These are phyloP conservation scores for Choloepus hoffmanni DNA, from an alignment of 2,113 vertebrate genomes.

Conservation along the genomic window DNA sequence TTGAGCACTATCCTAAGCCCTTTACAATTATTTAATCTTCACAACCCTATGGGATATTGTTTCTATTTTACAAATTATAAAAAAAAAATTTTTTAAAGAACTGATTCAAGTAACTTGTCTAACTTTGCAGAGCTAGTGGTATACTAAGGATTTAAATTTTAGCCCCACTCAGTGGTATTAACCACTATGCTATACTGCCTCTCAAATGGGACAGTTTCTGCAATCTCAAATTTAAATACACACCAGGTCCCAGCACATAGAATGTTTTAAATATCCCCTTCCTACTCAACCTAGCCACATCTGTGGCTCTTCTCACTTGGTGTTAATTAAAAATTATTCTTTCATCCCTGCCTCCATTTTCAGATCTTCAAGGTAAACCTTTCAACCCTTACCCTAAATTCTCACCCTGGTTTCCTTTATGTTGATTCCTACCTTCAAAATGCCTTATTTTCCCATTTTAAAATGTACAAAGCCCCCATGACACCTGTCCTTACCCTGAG, in stretches of 20 bases:
- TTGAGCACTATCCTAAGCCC: background rate
- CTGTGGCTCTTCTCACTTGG: background rate
- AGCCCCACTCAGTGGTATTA: background rate
- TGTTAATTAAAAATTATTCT: background rate
- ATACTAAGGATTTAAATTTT: background rate
- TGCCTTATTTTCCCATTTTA: background rate
- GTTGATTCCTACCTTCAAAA: background rate
- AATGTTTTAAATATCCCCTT: accelerated
- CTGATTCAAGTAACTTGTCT: background rate
- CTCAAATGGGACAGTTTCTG: background rate
- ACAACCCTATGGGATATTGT: background rate
- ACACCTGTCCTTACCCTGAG: background rate
- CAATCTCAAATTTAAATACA: too few species aligned
- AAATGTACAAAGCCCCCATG: background rate
- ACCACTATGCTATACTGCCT: accelerated
- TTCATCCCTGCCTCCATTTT: background rate
- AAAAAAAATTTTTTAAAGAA: background rate
- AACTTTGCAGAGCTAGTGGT: background rate
- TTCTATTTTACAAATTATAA: background rate
- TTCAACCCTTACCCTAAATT: background rate
- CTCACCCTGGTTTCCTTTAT: background rate
- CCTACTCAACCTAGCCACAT: background rate
- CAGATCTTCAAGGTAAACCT: background rate
- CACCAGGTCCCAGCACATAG: background rate
- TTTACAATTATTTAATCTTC: background rate